Percentiles rank a stretch among this genome's conserved stretches.
phyloP scores from a whole-genome alignment of 2,797 vertebrate species.

The Anableps anableps region DNA sequence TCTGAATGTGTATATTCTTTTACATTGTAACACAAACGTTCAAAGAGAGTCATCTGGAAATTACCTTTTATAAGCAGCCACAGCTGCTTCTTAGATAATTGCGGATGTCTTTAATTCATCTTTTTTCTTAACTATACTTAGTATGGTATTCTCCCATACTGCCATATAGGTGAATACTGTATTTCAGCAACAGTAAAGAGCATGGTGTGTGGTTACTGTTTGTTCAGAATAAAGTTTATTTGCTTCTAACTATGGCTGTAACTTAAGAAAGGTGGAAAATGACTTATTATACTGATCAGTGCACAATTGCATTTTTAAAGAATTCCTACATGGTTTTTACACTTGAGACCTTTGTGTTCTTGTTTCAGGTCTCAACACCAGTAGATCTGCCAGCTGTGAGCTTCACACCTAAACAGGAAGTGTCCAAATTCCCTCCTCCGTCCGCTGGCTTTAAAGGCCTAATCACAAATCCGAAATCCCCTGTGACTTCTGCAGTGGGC shows the following conservation, averaged over 20 bases:
- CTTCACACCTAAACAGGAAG: constrained; percentile 68
- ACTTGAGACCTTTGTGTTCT: neutral
- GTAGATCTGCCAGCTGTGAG: constrained; percentile 83
- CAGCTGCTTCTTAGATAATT: too few relatives aligned
- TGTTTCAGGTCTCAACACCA: constrained; percentile 82
- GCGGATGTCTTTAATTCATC: too few relatives aligned
- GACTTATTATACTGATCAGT: neutral
- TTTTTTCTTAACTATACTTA: too few relatives aligned
- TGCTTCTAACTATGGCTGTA: neutral
- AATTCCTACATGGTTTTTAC: neutral
- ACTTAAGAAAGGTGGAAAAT: neutral
- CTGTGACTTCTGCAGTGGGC: neutral
- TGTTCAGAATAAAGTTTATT: too few relatives aligned
- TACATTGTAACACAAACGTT: too few relatives aligned
- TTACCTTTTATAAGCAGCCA: too few relatives aligned
- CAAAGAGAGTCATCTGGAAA: too few relatives aligned
- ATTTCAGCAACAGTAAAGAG: too few relatives aligned
- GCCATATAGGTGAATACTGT: too few relatives aligned
- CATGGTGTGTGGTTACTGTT: too few relatives aligned
- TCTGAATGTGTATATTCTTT: too few relatives aligned
- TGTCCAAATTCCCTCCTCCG: constrained; percentile 62
- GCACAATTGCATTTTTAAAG: neutral
- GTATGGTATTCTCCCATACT: too few relatives aligned
- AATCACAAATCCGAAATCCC: constrained; percentile 1
- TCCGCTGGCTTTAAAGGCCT: constrained; percentile 19